phyloP scores from a whole-genome alignment of 2,888 invertebrate genomes.

The Andrena flavipes region DNA sequence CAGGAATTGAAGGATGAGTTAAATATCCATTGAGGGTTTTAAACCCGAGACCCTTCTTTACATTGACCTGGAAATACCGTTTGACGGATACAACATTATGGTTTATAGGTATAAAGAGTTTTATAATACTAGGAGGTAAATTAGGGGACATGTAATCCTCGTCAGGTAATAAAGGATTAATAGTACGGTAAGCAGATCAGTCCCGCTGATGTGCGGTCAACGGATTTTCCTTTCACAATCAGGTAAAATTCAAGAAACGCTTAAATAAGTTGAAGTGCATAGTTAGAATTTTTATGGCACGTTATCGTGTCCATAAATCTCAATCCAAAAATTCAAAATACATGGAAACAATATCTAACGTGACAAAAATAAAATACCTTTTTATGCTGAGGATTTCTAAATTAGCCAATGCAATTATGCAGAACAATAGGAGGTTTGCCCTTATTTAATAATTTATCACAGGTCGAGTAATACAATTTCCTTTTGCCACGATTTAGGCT shows the following conservation, averaged over 20 bases:
- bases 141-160: conserved; percentile 2
- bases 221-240: not conserved
- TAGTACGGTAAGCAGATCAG: not conserved
- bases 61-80: conserved; percentile 13
- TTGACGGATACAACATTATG: not conserved
- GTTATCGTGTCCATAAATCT: not conserved
- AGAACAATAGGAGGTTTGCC: no score
- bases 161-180: conserved; percentile 20
- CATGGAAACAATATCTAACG: no score
- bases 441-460: no score
- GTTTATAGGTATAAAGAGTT: not conserved
- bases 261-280: not conserved
- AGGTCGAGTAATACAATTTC: no score
- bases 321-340: no score
- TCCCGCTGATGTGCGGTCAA: not conserved
- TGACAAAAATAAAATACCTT: no score
- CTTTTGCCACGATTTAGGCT: no score
- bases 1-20: not conserved
- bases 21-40: conserved; percentile 6
- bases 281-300: not conserved
- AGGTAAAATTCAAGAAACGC: not conserved
- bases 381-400: no score
- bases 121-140: not conserved
- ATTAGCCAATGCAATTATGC: no score
- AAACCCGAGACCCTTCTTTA: conserved; percentile 2